Evolutionary conservation across 1,140 invertebrate genomes (phyloP), one percentile per base, ranked within the genome.

Genomic region (Wiebesia pumilae): DNA sequence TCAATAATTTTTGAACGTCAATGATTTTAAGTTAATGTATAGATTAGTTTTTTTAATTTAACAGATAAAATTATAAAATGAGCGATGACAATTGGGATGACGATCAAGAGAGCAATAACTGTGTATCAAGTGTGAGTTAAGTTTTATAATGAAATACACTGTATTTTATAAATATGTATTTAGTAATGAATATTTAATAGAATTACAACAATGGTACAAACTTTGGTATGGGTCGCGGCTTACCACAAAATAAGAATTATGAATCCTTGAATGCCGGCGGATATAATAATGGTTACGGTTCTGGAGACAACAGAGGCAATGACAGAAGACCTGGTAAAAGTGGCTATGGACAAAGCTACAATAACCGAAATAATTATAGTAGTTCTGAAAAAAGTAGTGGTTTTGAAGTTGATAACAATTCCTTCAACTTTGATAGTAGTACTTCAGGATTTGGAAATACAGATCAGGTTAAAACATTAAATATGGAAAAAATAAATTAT

Each of bases 151-250:
- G 2, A 27, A 62, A 62, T 27, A 4, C 14, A 7, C 14, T 47
- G 24, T 27, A 4, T 24, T 0, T 43, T 43, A 24, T 24, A 40
- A 30, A 40, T 71, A 71, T 14, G 12, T 67, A 67, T 71, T 38
- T 77, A 24, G 35, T 19, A n/a, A 81, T 65, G 38, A n/a, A 2
- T 12, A 67, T 83, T 73, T 14, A 24, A 54, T 75, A 83, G 67
- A 16, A 73, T 35, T 30, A 71, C 21, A 47, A 54, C 24, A 21
- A 38, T 75, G 82, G 69, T 27, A 77, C 35, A 19, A 47, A 27
- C 1, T 79, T 67, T 54, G 62, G 83, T 9, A 33, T 40, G 1
- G 83, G 83, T 51, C 77, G 83, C 24, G 83, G 83, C 21, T 78
- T 78, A 10, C 69, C 51, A 38, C 14, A 12, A 27, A 65, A 38